phyloP scores from a whole-genome alignment of 37 sponge, comb jelly and placozoan genomes.

The Halisarca cf. caerulea region DNA sequence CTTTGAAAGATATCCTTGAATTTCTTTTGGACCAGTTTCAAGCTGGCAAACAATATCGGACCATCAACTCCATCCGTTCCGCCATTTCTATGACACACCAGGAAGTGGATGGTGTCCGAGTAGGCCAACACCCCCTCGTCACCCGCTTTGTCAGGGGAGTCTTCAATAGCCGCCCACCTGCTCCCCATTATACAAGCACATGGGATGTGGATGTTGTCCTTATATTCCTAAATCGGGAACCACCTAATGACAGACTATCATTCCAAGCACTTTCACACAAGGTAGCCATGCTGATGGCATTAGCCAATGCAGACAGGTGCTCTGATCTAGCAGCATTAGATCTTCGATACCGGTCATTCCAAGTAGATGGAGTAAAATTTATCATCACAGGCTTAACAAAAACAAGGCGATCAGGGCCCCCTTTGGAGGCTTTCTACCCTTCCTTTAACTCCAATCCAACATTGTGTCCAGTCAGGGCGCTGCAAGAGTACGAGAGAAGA shows the following conservation, averaged over 20 bases:
- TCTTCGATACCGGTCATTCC: no score
- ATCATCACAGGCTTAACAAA: no score
- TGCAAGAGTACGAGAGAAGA: slow-evolving; percentile 19
- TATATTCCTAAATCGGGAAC: no score
- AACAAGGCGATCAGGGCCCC: no score
- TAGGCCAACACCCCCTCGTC: slow-evolving; percentile 25
- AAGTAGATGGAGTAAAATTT: no score
- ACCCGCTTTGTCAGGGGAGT: slow-evolving; percentile 19
- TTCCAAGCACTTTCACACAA: no score
- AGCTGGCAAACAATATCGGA: slow-evolving; percentile 23
- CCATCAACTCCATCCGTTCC: slow-evolving; percentile 5
- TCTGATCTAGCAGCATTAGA: no score
- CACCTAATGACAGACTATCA: no score
- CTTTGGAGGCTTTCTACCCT: no score
- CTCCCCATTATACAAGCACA: slow-evolving; percentile 16
- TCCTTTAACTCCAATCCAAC: no score
- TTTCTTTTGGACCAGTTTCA: slow-evolving; percentile 35
- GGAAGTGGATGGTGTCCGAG: slow-evolving; percentile 4
- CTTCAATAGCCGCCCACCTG: slow-evolving; percentile 25
- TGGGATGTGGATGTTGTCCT: slow-evolving; percentile 22
- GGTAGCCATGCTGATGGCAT: no score
- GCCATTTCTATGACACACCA: slow-evolving; percentile 36
- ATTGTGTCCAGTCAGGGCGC: slow-evolving; percentile 23
- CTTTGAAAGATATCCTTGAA: slow-evolving; percentile 30
- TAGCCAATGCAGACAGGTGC: no score